Base-by-base conservation (phyloP, 2,797 vertebrate genomes). In the Capromys pilorides region DNA sequence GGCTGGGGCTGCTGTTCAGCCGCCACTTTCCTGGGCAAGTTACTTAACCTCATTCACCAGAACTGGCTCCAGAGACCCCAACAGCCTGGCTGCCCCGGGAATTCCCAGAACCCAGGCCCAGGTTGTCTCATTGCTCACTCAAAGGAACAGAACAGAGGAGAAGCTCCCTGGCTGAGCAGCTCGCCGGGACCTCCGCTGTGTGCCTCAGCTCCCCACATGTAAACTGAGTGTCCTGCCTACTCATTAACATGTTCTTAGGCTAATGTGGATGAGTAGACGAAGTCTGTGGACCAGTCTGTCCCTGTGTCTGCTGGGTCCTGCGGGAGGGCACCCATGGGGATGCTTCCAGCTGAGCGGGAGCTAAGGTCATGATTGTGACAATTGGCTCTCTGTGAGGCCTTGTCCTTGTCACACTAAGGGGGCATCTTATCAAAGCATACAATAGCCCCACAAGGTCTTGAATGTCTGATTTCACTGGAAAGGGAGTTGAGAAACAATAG, bases 291-390 rank as follows among this genome's bases (percentile, higher is more conserved):
- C 51, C 21, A 13, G 36, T 4, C 69, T 1, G 1, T 16, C 3
- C 2, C 12, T 1, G 31, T 3, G 4, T 71, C 67, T 62, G 49
- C 21, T 45, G 24, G 1, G 39, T 41, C 85, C 66, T 7, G 24
- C 79, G n/a, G 31, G 39, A 64, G 24, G 1, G 41, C 3, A 13
- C 11, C 22, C 4, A 0, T 0, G 7, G 54, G 51, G 16, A 4
- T 1, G 9, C 31, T 59, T 77, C 9, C 11, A 21, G 45, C 49
- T 24, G 51, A 71, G 49, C 36, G 13, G 51, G 66, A 39, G 6
- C 66, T 18, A 36, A 21, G 45, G 61, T 39, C 19, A 0, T 6
- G 3, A 11, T 14, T 5, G 39, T 1, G n/a, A 1, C 18, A 41
- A 4, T 7, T 33, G 80, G 22, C 5, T 9, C 77, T 79, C 33